Evolutionary conservation across 2,797 vertebrate species (phyloP).

Genomic region (Spinus olivaceus): DNA sequence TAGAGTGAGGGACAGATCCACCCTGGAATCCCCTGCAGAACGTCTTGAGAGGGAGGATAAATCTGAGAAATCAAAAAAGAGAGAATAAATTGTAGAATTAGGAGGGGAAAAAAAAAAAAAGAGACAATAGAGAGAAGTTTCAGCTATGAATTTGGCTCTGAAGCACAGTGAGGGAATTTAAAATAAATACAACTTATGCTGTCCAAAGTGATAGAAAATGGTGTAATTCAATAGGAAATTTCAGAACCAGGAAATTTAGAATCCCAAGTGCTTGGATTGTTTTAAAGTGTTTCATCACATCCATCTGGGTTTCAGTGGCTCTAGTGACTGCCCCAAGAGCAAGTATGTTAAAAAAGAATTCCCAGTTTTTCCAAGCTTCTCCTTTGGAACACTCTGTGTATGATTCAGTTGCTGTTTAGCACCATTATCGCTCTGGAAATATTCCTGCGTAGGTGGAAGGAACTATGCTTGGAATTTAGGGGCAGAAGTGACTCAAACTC

Average conservation of each 20-base stretch:
- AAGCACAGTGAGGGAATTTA: neutral
- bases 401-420: neutral
- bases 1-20: neutral
- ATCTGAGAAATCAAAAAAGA: neutral
- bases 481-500: slow-evolving; percentile 45
- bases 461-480: slow-evolving; percentile 40
- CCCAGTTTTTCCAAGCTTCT: neutral
- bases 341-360: neutral
- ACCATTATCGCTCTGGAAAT: slow-evolving; percentile 35
- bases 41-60: neutral
- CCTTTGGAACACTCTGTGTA: neutral
- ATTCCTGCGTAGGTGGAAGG: slow-evolving; percentile 46
- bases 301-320: neutral
- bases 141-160: neutral
- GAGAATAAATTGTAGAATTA: neutral
- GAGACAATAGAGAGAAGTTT: neutral
- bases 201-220: neutral
- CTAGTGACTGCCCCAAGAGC: neutral
- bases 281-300: neutral
- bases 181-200: neutral
- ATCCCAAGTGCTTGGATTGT: neutral
- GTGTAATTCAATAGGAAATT: neutral
- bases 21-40: neutral
- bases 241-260: neutral
- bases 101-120: neutral